Conservation (phyloP, 2,113 vertebrate species). For the Indri indri region DNA sequence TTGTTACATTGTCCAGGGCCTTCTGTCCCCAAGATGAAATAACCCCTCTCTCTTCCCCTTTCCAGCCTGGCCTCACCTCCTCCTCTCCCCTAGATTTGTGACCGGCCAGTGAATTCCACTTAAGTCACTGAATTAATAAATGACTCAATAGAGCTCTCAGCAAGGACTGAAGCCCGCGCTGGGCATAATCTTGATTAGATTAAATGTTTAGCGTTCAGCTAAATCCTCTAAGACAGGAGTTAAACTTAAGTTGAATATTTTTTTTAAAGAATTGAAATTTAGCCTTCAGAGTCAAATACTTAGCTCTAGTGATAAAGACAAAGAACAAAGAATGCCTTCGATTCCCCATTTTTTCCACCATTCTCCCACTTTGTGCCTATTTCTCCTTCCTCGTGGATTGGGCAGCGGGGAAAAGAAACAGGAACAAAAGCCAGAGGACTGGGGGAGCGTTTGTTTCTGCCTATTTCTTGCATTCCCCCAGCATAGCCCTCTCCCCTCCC, state of each 20-base stretch:
- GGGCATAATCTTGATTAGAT: conserved; percentile 6
- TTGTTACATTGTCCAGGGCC: background rate
- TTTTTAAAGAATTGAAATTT: conserved; percentile 9
- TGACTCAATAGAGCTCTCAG: background rate
- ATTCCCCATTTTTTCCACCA: background rate
- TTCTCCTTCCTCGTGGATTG: background rate
- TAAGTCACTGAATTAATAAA: conserved; percentile 44
- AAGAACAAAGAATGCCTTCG: background rate
- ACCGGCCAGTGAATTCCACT: background rate
- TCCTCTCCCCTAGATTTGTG: background rate
- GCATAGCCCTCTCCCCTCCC: background rate
- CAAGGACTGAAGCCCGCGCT: background rate
- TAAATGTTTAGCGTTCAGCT: background rate
- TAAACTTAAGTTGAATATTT: conserved; percentile 26
- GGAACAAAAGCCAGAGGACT: background rate
- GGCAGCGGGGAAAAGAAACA: background rate
- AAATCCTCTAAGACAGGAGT: background rate
- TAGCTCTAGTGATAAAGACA: background rate
- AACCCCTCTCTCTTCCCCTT: background rate
- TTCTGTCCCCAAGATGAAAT: background rate
- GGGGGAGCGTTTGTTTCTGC: background rate
- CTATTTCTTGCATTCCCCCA: background rate
- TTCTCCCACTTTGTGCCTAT: background rate
- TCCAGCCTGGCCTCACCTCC: background rate
- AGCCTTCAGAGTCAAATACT: conserved; percentile 22